Evolutionary conservation across 2,888 invertebrate genomes (phyloP), one percentile per base, ranked within the genome.

Genomic region (Thymelicus lineola): DNA sequence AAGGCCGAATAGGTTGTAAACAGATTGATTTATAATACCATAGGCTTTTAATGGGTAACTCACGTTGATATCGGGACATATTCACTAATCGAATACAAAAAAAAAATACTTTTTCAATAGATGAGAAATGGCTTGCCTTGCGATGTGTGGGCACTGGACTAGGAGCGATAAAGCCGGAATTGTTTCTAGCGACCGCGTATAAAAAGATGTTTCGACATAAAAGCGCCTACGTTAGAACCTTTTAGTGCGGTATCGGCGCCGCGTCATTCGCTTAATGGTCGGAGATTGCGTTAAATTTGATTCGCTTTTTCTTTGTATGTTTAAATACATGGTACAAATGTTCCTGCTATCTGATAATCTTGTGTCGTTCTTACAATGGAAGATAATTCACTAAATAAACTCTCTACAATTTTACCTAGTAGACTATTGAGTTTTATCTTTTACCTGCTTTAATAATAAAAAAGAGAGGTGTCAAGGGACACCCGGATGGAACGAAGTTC

Each of bases 191-290:
- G 38, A 28, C 46, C n/a, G 36, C 9, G 66, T 66, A 66, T 63
- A 71, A 74, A 66, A 64, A 71, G 72, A 71, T 64, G 71, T 63
- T 64, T 72, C 66, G 72, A 63, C 71, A 72, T 71, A 64, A 72
- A 71, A 71, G 84, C 82, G 79, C 80, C 78, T 80, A 81, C 88
- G 89, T 90, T 89, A 90, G 87, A 80, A 80, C 88, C 90, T 90
- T 88, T 89, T 86, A 88, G 85, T 73, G 73, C 77, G 77, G 80
- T 85, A 82, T 85, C 86, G 84, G 83, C 82, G 85, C 81, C 83
- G 80, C 83, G 86, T 87, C 90, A 88, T 89, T 90, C 86, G 87
- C 83, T 79, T 90, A 90, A 90, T 90, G 86, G 86, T 73, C 76
- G 80, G 77, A 84, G 87, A 88, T 89, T 68, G 68, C 62, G 68